phyloP scores from a whole-genome alignment of 2,113 vertebrate genomes.

The Rafetus swinhoei region DNA sequence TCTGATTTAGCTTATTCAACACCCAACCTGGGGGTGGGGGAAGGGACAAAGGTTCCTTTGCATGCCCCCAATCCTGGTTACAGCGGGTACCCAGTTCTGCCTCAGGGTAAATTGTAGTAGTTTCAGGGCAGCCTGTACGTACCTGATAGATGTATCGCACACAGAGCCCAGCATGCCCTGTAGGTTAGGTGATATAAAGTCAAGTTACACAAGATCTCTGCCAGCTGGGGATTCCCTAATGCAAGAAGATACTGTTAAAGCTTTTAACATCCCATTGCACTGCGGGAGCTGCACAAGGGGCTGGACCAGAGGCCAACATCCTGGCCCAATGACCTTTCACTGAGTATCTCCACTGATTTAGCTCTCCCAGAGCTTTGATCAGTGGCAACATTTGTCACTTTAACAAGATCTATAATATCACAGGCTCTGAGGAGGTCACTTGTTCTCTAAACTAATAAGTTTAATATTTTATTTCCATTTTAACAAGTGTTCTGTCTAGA shows the following conservation, averaged over 20 bases:
- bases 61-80: conserved; percentile 33
- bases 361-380: neutral
- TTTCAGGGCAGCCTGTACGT: conserved; percentile 25
- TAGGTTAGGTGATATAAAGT: conserved; percentile 63
- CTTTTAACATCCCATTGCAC: conserved; percentile 33
- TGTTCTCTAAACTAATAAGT: neutral
- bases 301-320: conserved; percentile 2
- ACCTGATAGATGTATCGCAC: conserved; percentile 42
- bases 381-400: neutral
- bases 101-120: conserved; percentile 48
- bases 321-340: neutral
- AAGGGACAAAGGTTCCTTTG: neutral
- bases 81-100: neutral
- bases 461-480: neutral
- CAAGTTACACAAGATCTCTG: conserved; percentile 57
- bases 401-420: neutral
- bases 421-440: neutral
- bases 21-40: neutral
- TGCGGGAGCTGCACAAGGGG: neutral
- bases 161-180: conserved; percentile 55
- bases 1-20: neutral
- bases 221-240: conserved; percentile 54
- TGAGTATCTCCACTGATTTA: neutral
- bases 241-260: conserved; percentile 16
- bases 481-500: neutral